These are phyloP conservation scores for Adelosebastes latens DNA, from an alignment of 2,797 vertebrate species.

Conservation along the genomic window DNA sequence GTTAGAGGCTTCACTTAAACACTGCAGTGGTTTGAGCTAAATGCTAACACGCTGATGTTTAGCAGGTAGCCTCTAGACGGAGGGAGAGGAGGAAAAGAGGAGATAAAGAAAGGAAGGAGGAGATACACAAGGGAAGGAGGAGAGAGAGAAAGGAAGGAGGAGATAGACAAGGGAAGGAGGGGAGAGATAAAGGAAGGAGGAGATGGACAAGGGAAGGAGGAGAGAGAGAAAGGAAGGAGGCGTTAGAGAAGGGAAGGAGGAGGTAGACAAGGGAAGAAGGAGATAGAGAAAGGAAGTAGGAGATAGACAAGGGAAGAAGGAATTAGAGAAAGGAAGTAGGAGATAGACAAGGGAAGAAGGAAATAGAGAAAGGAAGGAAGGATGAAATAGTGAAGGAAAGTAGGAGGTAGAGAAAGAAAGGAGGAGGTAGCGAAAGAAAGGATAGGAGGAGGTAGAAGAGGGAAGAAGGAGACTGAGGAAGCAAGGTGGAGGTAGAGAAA, in stretches of 20 bases:
- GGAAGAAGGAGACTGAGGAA: too few species aligned
- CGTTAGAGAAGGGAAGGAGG: background rate
- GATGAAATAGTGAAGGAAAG: background rate
- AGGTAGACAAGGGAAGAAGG: background rate
- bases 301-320: too few species aligned
- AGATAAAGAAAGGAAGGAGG: background rate
- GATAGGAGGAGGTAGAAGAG: background rate
- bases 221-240: too few species aligned
- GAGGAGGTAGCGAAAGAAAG: background rate
- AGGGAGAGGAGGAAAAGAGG: background rate
- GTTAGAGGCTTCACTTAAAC: background rate
- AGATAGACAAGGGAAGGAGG: too few species aligned
- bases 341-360: background rate
- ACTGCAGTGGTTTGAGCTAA: too few species aligned
- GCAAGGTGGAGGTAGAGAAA: background rate
- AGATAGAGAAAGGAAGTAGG: background rate
- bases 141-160: too few species aligned
- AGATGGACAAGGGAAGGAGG: background rate
- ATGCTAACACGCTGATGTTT: too few species aligned
- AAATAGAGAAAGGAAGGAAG: background rate
- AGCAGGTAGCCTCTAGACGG: too few species aligned
- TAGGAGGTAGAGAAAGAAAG: background rate
- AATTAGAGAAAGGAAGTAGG: too few species aligned
- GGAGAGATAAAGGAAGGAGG: background rate
- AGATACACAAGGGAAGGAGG: background rate